Evolutionary conservation across 2,113 vertebrate species (phyloP).

Genomic region (Dermatemys mawii): DNA sequence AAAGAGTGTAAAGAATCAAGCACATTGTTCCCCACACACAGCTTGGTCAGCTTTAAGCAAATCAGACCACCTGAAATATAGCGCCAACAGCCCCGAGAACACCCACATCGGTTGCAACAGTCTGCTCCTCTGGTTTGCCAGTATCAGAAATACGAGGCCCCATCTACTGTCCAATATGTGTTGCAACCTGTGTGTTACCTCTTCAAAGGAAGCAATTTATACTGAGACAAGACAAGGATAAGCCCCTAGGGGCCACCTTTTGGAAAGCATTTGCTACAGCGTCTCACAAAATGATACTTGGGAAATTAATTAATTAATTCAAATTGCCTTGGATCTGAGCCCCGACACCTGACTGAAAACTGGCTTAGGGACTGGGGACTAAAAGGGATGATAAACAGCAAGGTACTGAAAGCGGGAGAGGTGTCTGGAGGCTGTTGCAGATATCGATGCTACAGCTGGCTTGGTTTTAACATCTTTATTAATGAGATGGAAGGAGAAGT

Average conservation of each 20-base stretch:
- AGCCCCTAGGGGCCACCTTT: slow-evolving; percentile 43
- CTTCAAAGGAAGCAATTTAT: slow-evolving; percentile 17
- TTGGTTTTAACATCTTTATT: slow-evolving; percentile 68
- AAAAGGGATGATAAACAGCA: slow-evolving; percentile 53
- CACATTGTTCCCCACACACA: not conserved
- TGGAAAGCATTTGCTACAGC: slow-evolving; percentile 50
- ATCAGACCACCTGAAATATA: not conserved
- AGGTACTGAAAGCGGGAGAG: not conserved
- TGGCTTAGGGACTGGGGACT: slow-evolving; percentile 53
- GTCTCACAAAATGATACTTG: not conserved
- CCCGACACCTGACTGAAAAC: slow-evolving; percentile 29
- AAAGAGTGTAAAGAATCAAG: not conserved
- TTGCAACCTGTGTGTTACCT: not conserved
- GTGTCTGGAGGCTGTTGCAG: slow-evolving; percentile 44
- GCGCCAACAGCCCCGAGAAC: not conserved
- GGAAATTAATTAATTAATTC: slow-evolving; percentile 53
- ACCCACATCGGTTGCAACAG: not conserved
- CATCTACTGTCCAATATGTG: not conserved
- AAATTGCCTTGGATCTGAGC: slow-evolving; percentile 31
- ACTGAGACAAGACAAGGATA: slow-evolving; percentile 50
- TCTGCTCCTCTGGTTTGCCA: not conserved
- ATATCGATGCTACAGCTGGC: slow-evolving; percentile 52
- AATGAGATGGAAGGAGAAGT: slow-evolving; percentile 53
- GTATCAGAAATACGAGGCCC: accelerated
- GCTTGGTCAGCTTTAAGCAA: not conserved